Evolutionary conservation across 2,113 vertebrate species (phyloP), one percentile per base, ranked within the genome.

Genomic region (Atractosteus spatula): DNA sequence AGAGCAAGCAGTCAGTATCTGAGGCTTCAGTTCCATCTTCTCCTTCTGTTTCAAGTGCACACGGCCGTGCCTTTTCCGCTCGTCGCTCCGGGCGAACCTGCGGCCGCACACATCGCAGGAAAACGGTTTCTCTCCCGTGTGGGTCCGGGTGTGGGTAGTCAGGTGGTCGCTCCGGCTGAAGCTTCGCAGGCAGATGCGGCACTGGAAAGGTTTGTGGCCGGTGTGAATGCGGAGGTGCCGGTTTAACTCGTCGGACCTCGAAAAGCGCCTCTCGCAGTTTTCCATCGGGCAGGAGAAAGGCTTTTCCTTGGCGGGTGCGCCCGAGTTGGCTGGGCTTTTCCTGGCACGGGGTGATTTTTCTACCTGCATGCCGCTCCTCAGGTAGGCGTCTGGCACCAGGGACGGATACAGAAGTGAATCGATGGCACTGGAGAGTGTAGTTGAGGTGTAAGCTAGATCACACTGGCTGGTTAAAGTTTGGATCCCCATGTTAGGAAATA

Each of bases 151-250:
- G 90, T 99, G 97, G 41, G 97, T 99, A 86, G 97, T 99, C 57
- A 99, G 94, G 91, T 99, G 97, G 83, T 99, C 97, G 41, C 97
- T 99, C 77, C 97, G 96, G 90, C 97, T 99, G 89, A 98, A 99
- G 80, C 94, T 98, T 79, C 97, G 89, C 89, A 98, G 80, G 87
- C 97, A 99, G 89, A 99, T 97, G 87, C 97, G 95, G 87, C 97
- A 99, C 89, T 98, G 96, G 90, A 99, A 99, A 47, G 96, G 97
- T 68, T 98, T 98, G 93, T 99, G 97, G 68, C 97, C 97, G 0
- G 97, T 97, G 82, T 99, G 97, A 89, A 98, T 99, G 59, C 97
- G 95, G 76, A 99, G 94, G 92, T 98, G 97, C 73, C 96, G 81
- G 84, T 97, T 99, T 81, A 98, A 95, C 87, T 98, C 96, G 11